Evolutionary conservation across 2,888 invertebrate species (phyloP).

Genomic region (Cheilosia urbana): DNA sequence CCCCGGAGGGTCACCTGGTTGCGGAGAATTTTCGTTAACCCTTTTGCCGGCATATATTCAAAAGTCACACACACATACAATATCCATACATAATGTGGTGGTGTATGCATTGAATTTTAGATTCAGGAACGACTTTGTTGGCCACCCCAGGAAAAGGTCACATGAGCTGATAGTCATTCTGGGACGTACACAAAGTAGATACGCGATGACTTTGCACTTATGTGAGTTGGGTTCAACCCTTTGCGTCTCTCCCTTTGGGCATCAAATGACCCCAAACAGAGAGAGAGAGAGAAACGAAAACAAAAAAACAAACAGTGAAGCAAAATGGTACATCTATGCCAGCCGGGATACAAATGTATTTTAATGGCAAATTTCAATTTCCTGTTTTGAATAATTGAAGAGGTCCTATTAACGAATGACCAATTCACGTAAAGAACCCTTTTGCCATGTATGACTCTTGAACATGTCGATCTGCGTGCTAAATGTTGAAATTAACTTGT

Average conservation of each 20-base stretch:
- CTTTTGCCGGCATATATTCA: neutral
- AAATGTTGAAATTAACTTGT: constrained; percentile 57
- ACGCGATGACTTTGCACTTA: constrained; percentile 57
- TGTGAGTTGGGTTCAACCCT: constrained; percentile 70
- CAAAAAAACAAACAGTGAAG: neutral
- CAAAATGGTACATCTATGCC: constrained; percentile 11
- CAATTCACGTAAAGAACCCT: constrained; percentile 62
- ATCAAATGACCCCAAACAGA: constrained; percentile 10
- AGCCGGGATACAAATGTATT: constrained; percentile 51
- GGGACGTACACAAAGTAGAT: constrained; percentile 32
- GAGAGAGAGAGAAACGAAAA: neutral
- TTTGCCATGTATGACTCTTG: constrained; percentile 61
- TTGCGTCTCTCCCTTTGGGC: constrained; percentile 50
- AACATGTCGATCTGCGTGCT: constrained; percentile 61
- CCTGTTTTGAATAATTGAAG: constrained; percentile 74
- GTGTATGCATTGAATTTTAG: constrained; percentile 49
- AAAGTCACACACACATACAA: too few species aligned
- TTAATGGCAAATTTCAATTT: constrained; percentile 74
- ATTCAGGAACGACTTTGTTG: constrained; percentile 17
- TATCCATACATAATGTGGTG: too few species aligned
- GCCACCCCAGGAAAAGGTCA: constrained; percentile 41
- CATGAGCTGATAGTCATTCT: constrained; percentile 67
- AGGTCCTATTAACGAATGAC: constrained; percentile 73
- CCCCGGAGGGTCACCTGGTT: constrained; percentile 41
- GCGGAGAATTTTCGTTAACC: constrained; percentile 17